Conservation (phyloP, 2,888 invertebrate genomes). For the Tupiocoris notatus region DNA sequence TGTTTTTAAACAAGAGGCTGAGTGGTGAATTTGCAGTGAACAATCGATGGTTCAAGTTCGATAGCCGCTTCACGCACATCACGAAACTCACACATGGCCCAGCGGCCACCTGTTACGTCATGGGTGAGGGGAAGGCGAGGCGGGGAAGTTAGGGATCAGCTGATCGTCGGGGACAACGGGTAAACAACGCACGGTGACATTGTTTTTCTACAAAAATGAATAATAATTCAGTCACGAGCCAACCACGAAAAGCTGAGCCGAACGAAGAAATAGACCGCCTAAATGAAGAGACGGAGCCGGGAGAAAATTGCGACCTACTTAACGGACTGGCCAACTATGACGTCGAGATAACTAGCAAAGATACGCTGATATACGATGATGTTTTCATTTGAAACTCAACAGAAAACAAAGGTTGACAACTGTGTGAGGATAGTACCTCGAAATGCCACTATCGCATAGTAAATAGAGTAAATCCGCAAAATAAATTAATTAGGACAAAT, state of each 20-base stretch:
- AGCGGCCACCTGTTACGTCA: constrained; percentile 41
- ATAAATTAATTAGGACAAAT: too few relatives aligned
- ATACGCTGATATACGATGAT: too few relatives aligned
- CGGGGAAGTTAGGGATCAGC: constrained; percentile 28
- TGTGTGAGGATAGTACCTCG: too few relatives aligned
- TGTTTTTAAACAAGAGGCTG: too few relatives aligned
- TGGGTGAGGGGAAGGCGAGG: constrained; percentile 6
- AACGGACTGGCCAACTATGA: neutral
- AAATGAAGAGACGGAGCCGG: neutral
- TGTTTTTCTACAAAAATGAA: neutral
- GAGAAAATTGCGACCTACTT: neutral
- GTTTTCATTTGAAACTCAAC: too few relatives aligned
- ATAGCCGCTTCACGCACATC: too few relatives aligned
- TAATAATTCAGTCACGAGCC: neutral
- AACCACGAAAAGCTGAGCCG: neutral
- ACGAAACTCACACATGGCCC: too few relatives aligned
- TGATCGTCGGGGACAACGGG: constrained; percentile 13
- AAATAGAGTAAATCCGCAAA: too few relatives aligned
- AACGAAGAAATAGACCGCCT: neutral
- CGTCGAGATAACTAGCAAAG: constrained; percentile 45
- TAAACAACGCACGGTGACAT: constrained; percentile 10
- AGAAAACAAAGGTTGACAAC: too few relatives aligned
- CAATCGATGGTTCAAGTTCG: too few relatives aligned
- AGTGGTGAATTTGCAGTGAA: too few relatives aligned
- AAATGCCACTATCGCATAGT: too few relatives aligned